Percentiles rank a stretch among this genome's conserved stretches.
phyloP scores from a whole-genome alignment of 1,140 invertebrate species.

The Panagrolaimus sp. region DNA sequence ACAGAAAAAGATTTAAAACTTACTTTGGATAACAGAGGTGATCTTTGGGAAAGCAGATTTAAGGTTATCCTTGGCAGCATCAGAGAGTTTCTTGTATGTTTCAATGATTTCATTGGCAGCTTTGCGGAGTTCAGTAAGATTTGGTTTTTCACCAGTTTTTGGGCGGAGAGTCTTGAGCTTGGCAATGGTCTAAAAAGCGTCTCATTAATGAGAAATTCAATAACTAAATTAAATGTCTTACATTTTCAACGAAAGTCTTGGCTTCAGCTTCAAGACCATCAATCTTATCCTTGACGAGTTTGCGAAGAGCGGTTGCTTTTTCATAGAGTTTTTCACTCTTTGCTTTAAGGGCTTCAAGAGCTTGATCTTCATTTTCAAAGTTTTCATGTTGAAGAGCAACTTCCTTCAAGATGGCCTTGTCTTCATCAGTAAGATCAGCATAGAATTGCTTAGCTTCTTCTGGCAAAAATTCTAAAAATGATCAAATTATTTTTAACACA shows the following conservation, averaged over 20 bases:
- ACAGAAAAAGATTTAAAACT: conserved; percentile 12
- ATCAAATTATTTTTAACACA: background rate
- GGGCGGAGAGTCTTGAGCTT: conserved; percentile 39
- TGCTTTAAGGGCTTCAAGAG: conserved; percentile 43
- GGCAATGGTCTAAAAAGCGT: conserved; percentile 36
- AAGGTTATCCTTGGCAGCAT: conserved; percentile 42
- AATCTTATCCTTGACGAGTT: conserved; percentile 38
- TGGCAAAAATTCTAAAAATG: conserved; percentile 40
- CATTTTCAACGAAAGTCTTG: conserved; percentile 40
- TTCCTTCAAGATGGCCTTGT: conserved; percentile 45
- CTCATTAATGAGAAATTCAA: background rate
- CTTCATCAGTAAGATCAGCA: conserved; percentile 42
- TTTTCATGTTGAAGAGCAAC: conserved; percentile 38
- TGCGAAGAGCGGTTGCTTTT: conserved; percentile 42
- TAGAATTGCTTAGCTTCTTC: conserved; percentile 46
- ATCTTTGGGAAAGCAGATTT: conserved; percentile 45
- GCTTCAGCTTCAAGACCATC: conserved; percentile 37
- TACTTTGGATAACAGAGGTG: conserved; percentile 42
- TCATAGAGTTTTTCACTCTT: conserved; percentile 46
- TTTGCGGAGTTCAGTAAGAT: conserved; percentile 28
- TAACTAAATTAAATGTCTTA: conserved; percentile 13
- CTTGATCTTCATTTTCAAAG: conserved; percentile 38
- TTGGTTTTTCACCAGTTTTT: conserved; percentile 45
- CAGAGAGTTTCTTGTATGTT: conserved; percentile 33
- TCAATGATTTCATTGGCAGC: conserved; percentile 20